Evolutionary conservation across 2,797 vertebrate species (phyloP).

Genomic region (Schizothorax lantsangensis): DNA sequence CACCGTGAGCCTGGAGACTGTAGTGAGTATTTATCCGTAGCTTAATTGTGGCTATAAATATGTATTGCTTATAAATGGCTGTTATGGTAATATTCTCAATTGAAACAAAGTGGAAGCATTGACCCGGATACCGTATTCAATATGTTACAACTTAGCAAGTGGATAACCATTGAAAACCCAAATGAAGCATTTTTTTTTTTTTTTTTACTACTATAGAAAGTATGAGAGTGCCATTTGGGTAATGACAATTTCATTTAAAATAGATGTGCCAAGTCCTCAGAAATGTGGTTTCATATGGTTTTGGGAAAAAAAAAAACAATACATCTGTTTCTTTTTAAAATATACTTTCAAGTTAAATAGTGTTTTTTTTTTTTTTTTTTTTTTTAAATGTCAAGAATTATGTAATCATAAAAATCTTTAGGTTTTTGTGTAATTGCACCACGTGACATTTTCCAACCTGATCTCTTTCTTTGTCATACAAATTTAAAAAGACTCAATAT

Average conservation of each 20-base stretch:
- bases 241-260: not conserved
- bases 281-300: not conserved
- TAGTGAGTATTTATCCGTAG: not conserved
- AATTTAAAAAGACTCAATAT: not conserved
- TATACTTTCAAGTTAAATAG: not conserved
- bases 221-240: not conserved
- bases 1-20: not conserved
- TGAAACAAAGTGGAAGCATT: not conserved
- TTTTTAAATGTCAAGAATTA: not conserved
- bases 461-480: not conserved
- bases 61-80: not conserved
- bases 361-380: no score
- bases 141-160: not conserved
- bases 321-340: not conserved
- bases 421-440: not conserved
- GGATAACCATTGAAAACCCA: not conserved
- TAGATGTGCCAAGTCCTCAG: not conserved
- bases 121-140: not conserved
- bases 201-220: not conserved
- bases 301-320: not conserved
- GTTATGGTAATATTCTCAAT: not conserved
- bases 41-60: not conserved
- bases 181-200: not conserved
- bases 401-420: not conserved
- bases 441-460: not conserved